These are phyloP conservation scores for Gymnobelideus leadbeateri DNA, from an alignment of 2,113 vertebrate species.

Conservation along the genomic window DNA sequence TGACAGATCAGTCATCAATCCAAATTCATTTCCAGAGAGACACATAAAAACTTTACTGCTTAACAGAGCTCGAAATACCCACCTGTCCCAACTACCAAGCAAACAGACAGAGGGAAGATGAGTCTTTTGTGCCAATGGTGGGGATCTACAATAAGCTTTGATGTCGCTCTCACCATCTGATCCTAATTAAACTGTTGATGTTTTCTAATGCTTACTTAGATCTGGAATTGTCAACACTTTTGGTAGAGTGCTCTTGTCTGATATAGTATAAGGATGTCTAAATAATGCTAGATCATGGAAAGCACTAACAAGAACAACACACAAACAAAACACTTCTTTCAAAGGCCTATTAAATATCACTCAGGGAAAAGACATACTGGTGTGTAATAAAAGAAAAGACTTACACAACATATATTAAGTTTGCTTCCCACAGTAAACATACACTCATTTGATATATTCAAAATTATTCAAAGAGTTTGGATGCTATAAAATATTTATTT, in stretches of 20 bases:
- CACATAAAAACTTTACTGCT: constrained; percentile 82
- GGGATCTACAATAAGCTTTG: constrained; percentile 59
- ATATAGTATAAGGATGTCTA: not conserved
- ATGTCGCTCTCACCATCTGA: constrained; percentile 61
- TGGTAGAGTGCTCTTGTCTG: constrained; percentile 1
- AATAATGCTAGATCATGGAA: not conserved
- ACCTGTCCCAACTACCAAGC: constrained; percentile 78
- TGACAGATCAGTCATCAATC: constrained; percentile 72
- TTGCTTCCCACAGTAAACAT: not conserved
- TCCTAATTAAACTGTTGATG: constrained; percentile 62
- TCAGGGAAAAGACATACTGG: not conserved
- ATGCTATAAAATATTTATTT: not conserved
- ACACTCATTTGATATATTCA: not conserved
- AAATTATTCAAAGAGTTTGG: not conserved
- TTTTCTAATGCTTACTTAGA: constrained; percentile 58
- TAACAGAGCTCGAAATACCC: constrained; percentile 83
- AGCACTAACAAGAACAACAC: not conserved
- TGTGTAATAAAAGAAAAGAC: not conserved
- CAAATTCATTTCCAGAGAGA: constrained; percentile 76
- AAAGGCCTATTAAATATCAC: not conserved
- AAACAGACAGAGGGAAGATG: constrained; percentile 62
- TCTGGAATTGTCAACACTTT: constrained; percentile 9
- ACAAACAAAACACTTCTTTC: not conserved
- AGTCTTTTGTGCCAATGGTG: constrained; percentile 48
- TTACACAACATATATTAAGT: not conserved